A percentile compares a stretch with the other conserved stretches of the same genome.
Conservation (phyloP, 2,888 invertebrate genomes). For the Deroplatys truncata region DNA sequence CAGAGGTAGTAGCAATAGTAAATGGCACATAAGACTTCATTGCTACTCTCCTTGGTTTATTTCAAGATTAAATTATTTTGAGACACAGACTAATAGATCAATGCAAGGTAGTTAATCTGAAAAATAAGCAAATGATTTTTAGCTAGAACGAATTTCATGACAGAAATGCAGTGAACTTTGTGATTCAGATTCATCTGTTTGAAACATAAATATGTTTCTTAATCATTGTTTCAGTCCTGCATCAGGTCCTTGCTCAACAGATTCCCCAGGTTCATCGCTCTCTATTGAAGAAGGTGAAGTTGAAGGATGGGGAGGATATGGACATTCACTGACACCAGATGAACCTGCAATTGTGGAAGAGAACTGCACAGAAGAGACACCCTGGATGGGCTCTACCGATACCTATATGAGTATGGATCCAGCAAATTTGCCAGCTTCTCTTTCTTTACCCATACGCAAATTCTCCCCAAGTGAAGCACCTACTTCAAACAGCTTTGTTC, state of each 20-base stretch:
- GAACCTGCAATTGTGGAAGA: constrained; percentile 63
- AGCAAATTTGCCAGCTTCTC: constrained; percentile 22
- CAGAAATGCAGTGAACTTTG: too few species aligned
- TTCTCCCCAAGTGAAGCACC: constrained; percentile 39
- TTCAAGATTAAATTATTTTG: too few species aligned
- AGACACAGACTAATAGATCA: too few species aligned
- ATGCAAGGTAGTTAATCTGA: too few species aligned
- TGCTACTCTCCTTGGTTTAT: too few species aligned
- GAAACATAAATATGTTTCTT: neutral
- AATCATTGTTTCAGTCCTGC: constrained; percentile 48
- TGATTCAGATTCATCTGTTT: too few species aligned
- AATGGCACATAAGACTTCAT: too few species aligned
- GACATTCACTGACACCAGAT: constrained; percentile 56
- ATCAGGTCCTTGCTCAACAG: constrained; percentile 57
- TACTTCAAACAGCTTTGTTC: constrained; percentile 32
- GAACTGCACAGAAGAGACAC: constrained; percentile 44
- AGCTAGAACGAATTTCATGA: too few species aligned
- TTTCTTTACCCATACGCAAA: constrained; percentile 36
- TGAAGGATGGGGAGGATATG: constrained; percentile 42
- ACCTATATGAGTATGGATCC: constrained; percentile 32
- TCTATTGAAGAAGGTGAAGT: constrained; percentile 59
- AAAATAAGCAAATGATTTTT: too few species aligned
- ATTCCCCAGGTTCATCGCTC: constrained; percentile 64
- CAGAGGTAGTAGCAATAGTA: too few species aligned
- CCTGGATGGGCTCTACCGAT: constrained; percentile 1